These are phyloP conservation scores for Drosophila nannoptera DNA, from an alignment of 1,140 invertebrate genomes.

Conservation along the genomic window DNA sequence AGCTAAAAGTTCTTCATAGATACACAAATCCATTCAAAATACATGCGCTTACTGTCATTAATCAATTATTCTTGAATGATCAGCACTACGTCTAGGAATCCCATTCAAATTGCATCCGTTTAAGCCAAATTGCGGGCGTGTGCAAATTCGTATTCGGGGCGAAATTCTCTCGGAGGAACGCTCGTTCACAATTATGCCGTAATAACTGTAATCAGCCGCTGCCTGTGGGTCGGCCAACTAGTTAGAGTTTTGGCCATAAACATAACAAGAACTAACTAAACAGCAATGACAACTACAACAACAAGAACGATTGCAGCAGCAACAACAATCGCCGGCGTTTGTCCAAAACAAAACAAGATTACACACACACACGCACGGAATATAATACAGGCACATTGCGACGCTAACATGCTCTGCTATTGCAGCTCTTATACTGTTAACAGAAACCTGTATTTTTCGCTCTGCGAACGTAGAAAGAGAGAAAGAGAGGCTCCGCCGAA, in stretches of 20 bases:
- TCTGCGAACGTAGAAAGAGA: background rate
- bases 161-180: conserved; percentile 13
- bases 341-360: conserved; percentile 52
- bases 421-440: conserved; percentile 35
- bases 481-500: conserved; percentile 17
- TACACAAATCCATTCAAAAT: background rate
- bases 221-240: conserved; percentile 21
- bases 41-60: too few relatives aligned
- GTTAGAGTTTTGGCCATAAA: conserved; percentile 28
- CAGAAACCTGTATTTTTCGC: conserved; percentile 42
- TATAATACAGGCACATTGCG: background rate
- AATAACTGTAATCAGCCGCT: conserved; percentile 68
- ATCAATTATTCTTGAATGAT: too few relatives aligned
- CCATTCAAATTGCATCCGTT: conserved; percentile 18
- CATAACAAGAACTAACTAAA: conserved; percentile 24
- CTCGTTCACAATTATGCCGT: conserved; percentile 56
- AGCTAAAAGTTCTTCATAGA: too few relatives aligned
- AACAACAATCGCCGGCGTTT: conserved; percentile 50
- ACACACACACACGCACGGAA: conserved; percentile 6
- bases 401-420: background rate
- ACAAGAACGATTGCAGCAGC: conserved; percentile 18
- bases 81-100: background rate
- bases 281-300: conserved; percentile 6
- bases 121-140: conserved; percentile 14
- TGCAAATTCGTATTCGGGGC: conserved; percentile 22